phyloP scores from a whole-genome alignment of 2,888 invertebrate species.

The Tipula lateralis region DNA sequence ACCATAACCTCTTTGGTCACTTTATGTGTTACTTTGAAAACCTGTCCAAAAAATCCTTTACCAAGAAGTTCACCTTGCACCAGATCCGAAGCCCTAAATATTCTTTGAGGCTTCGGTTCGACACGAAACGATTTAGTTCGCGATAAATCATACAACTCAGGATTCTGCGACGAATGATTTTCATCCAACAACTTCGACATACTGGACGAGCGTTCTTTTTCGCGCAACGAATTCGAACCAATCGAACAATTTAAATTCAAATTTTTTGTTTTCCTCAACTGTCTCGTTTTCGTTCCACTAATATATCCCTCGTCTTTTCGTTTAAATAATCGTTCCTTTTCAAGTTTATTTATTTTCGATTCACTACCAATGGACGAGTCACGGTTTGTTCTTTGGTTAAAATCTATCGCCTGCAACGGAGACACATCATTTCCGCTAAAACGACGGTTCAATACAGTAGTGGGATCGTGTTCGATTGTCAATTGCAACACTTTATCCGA shows the following conservation, averaged over 20 bases:
- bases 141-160: constrained; percentile 63
- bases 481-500: constrained; percentile 67
- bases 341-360: constrained; percentile 43
- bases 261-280: constrained; percentile 56
- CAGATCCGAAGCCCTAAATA: constrained; percentile 87
- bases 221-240: constrained; percentile 48
- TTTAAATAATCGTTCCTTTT: constrained; percentile 47
- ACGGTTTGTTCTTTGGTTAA: constrained; percentile 32
- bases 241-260: constrained; percentile 41
- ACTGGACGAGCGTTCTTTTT: constrained; percentile 79
- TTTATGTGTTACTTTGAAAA: constrained; percentile 84
- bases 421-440: constrained; percentile 52
- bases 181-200: constrained; percentile 78
- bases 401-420: constrained; percentile 44
- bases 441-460: constrained; percentile 59
- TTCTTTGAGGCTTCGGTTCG: constrained; percentile 58
- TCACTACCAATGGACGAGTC: constrained; percentile 41
- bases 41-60: constrained; percentile 92
- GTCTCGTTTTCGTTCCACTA: constrained; percentile 58
- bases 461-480: constrained; percentile 86
- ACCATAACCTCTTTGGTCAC: constrained; percentile 93
- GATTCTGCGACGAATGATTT: constrained; percentile 48
- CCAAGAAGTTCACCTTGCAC: constrained; percentile 84
- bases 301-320: constrained; percentile 52
- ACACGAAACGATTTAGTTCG: constrained; percentile 81